Base-by-base conservation (phyloP, 1,140 invertebrate species). In the Diplogasteroides magnus region DNA sequence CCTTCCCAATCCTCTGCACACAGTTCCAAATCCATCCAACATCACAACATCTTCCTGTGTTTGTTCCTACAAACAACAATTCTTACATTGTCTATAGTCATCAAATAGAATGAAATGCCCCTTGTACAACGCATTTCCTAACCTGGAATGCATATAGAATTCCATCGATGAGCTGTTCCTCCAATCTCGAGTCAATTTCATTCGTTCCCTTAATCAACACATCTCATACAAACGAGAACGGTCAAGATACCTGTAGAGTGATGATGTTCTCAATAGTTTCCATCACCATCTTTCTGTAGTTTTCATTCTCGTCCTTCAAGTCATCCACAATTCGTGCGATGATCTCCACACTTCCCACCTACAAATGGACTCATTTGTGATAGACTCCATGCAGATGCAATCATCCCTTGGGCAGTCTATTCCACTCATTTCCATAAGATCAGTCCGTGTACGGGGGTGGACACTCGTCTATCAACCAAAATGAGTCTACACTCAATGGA, bases 61-160 rank as follows among this genome's bases (percentile, higher is more conserved):
- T 56, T 72, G 70, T 67, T 72, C 70, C 61, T 77, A 58, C 6
- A 48, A n/a, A n/a, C n/a, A n/a, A n/a, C n/a, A n/a, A n/a, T n/a
- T n/a, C n/a, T n/a, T n/a, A n/a, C n/a, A n/a, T n/a, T n/a, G 55
- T 28, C 14, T 3, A n/a, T 23, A 73, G n/a, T 31, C 31, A 14
- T 26, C 14, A 74, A 32, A 76, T 25, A 28, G 23, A 14, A 62
- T 6, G 0, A 67, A 31, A 59, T 13, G 14, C 31, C 61, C 55
- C 59, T 63, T 78, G 81, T 84, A 91, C 90, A 87, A 98, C 96
- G 48, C 94, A 97, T 2, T 94, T 98, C 85, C 98, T 96, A 87
- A 98, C 96, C 85, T 98, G 96, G 86, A 98, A 99, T 72, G 96
- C 96, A 82, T 98, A 99, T 23, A 99, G 85, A 78, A 99, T 98